These are phyloP conservation scores for Parthenolecanium corni DNA, from an alignment of 2,888 invertebrate genomes.

Conservation along the genomic window DNA sequence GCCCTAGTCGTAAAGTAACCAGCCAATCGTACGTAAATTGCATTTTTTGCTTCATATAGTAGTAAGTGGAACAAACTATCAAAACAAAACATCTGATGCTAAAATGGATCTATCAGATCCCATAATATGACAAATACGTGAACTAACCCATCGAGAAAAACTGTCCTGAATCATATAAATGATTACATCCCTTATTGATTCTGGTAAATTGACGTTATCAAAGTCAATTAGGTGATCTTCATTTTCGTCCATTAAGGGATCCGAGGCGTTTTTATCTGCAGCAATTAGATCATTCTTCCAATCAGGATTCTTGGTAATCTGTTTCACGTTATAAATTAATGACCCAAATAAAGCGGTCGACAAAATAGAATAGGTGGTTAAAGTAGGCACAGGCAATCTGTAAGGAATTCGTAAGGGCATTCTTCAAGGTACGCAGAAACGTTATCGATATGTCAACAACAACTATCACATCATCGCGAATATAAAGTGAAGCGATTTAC, in stretches of 20 bases:
- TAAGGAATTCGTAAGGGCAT: conserved; percentile 12
- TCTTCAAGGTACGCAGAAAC: background rate
- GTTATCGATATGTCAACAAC: background rate
- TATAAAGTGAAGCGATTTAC: background rate
- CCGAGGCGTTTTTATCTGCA: conserved; percentile 11
- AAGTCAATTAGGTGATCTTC: conserved; percentile 20
- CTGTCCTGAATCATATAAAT: conserved; percentile 21
- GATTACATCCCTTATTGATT: background rate
- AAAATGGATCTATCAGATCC: background rate
- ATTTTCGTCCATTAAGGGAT: conserved; percentile 3
- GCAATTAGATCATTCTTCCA: conserved; percentile 2
- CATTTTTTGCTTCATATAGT: no score
- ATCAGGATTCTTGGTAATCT: conserved; percentile 13
- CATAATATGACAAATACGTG: background rate
- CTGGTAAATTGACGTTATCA: conserved; percentile 15
- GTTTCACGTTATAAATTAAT: conserved; percentile 7
- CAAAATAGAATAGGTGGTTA: conserved; percentile 12
- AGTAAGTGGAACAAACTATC: no score
- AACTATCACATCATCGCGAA: background rate
- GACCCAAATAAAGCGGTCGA: conserved; percentile 8
- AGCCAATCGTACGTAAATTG: no score
- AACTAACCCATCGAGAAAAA: conserved; percentile 23
- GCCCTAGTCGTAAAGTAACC: no score
- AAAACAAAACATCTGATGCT: background rate
- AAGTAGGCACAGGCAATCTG: conserved; percentile 17